Evolutionary conservation across 2,113 vertebrate genomes (phyloP).

Genomic region (Paedocypris sp.): DNA sequence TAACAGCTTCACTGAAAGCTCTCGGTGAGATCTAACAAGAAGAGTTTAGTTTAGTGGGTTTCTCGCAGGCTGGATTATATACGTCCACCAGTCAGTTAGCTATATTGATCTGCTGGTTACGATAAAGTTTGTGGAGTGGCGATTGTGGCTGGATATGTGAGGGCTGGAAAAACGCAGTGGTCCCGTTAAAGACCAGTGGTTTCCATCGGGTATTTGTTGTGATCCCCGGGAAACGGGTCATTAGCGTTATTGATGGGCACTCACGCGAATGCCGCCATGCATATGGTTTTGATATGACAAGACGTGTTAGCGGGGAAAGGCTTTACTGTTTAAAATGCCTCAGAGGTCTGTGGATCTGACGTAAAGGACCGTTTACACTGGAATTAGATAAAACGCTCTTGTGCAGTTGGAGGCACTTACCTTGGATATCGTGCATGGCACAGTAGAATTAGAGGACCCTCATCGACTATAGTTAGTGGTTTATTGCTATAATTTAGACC

Average conservation of each 20-base stretch:
- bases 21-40: too few relatives aligned
- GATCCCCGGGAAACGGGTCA: slow-evolving; percentile 45
- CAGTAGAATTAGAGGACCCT: background rate
- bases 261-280: slow-evolving; percentile 32
- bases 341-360: slow-evolving; percentile 8
- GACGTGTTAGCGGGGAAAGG: slow-evolving; percentile 47
- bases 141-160: background rate
- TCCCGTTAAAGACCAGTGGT: slow-evolving; percentile 33
- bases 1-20: too few relatives aligned
- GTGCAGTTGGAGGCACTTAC: background rate
- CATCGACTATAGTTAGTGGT: slow-evolving; percentile 1
- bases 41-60: too few relatives aligned
- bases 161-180: slow-evolving; percentile 15
- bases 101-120: slow-evolving; percentile 1
- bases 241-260: slow-evolving; percentile 59
- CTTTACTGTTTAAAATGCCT: slow-evolving; percentile 29
- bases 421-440: slow-evolving; percentile 6
- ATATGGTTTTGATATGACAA: slow-evolving; percentile 53
- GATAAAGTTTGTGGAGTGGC: background rate
- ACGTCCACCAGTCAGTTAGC: background rate
- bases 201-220: slow-evolving; percentile 46
- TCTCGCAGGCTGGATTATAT: too few relatives aligned
- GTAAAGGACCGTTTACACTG: background rate
- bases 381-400: background rate
- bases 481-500: slow-evolving; percentile 7